Conservation (phyloP, 2,888 invertebrate species). For the Drosophila diplacantha region DNA sequence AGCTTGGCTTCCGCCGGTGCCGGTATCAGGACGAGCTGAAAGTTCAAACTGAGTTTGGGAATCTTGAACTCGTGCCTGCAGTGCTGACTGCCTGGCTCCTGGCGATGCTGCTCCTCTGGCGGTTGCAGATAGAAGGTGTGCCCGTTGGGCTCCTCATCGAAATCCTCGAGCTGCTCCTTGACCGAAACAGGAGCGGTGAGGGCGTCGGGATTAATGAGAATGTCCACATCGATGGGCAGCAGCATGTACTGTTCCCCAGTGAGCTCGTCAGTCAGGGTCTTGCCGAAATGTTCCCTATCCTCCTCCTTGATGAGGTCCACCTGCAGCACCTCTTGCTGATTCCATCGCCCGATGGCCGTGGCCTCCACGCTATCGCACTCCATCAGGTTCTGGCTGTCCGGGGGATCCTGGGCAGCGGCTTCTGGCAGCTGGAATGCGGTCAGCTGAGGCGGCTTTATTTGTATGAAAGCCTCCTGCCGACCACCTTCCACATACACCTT, state of each 20-base stretch:
- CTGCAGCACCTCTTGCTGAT: background rate
- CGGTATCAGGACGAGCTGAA: constrained; percentile 20
- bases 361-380: background rate
- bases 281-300: constrained; percentile 17
- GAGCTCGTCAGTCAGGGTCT: constrained; percentile 15
- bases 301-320: constrained; percentile 22
- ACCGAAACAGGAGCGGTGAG: background rate
- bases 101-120: background rate
- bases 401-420: too few relatives aligned
- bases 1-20: too few relatives aligned
- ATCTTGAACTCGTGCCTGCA: constrained; percentile 22
- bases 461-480: constrained; percentile 15
- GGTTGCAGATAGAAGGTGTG: too few relatives aligned
- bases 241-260: constrained; percentile 51
- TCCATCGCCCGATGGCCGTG: constrained; percentile 24
- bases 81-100: background rate
- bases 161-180: background rate
- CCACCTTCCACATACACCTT: constrained; percentile 33
- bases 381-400: background rate
- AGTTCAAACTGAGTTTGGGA: constrained; percentile 40
- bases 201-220: constrained; percentile 6
- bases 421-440: constrained; percentile 40
- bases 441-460: constrained; percentile 29
- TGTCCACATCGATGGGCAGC: constrained; percentile 43
- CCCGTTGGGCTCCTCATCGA: background rate